Evolutionary conservation across 2,888 invertebrate genomes (phyloP), one percentile per base, ranked within the genome.

Genomic region (Drosophila bunnanda): DNA sequence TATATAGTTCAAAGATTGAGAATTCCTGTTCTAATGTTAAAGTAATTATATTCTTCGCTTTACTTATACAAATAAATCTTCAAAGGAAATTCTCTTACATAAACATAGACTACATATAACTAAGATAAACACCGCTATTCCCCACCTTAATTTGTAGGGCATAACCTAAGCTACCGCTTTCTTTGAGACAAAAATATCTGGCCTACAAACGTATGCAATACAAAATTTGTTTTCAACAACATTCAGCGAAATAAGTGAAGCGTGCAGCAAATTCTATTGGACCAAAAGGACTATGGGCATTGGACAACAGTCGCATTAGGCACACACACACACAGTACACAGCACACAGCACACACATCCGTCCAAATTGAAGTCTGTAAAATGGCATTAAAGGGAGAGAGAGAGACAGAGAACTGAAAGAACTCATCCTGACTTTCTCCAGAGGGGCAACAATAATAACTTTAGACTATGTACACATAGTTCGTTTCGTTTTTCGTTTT

Each of bases 191-290:
- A 57, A 75, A 78, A 28, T 71, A 73, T 54, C n/a, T 72, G 70
- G 55, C 68, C 69, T 22, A 52, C 48, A 70, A 76, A 78, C 68
- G 70, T 65, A 82, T 76, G 82, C 75, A 78, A 79, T 82, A 77
- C 50, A 57, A 72, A 50, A 61, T 61, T 71, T 65, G 52, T 53
- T 64, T 39, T 44, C 65, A 30, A 32, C 72, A 77, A 74, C 70
- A 69, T 81, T 81, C 73, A 54, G 67, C 62, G 65, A 55, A 82
- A 71, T 67, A 77, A 69, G 52, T 70, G 78, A 84, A 72, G 85
- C 82, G 72, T 87, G 62, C 68, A 50, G 12, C 41, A 81, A 75
- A 76, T 77, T 82, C 55, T 66, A 58, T 58, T 72, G 60, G 77
- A 54, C 48, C n/a, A n/a, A 52, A 34, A 48, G 70, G 70, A 69